phyloP scores from a whole-genome alignment of 2,888 invertebrate species.

The Philhelius pedissequus region DNA sequence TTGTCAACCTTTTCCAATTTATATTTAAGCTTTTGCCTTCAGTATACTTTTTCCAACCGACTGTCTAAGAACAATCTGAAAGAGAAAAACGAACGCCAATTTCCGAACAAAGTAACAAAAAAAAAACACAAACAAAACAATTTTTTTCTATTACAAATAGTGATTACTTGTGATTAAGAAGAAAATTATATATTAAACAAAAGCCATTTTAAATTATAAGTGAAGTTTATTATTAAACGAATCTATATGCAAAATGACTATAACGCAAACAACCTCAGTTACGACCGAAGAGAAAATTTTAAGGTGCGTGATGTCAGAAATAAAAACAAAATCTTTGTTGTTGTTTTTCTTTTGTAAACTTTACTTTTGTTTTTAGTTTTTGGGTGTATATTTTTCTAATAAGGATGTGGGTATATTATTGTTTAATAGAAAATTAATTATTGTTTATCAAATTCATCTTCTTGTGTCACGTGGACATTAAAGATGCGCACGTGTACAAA shows the following conservation, averaged over 20 bases:
- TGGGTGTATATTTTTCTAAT: too few species aligned
- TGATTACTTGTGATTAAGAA: background rate
- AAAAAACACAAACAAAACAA: constrained; percentile 11
- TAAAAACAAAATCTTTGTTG: background rate
- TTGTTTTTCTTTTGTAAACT: background rate
- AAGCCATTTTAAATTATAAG: background rate
- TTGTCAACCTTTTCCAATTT: background rate
- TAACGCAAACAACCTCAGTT: constrained; percentile 58
- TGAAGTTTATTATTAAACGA: background rate
- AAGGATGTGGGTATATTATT: background rate
- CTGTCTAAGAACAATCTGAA: constrained; percentile 26
- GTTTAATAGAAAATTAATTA: background rate
- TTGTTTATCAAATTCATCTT: constrained; percentile 4
- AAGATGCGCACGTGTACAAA: constrained; percentile 41
- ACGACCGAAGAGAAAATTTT: constrained; percentile 50
- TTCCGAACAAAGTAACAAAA: constrained; percentile 1
- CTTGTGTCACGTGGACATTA: constrained; percentile 48
- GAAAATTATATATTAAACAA: background rate
- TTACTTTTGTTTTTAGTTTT: background rate
- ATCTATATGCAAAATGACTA: constrained; percentile 51
- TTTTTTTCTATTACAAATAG: constrained; percentile 16
- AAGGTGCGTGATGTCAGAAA: constrained; percentile 53
- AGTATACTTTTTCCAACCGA: constrained; percentile 61
- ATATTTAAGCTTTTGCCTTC: constrained; percentile 47
- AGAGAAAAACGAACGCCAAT: background rate